Base-by-base conservation (phyloP, 2,888 invertebrate species). In the Lithosia quadra region DNA sequence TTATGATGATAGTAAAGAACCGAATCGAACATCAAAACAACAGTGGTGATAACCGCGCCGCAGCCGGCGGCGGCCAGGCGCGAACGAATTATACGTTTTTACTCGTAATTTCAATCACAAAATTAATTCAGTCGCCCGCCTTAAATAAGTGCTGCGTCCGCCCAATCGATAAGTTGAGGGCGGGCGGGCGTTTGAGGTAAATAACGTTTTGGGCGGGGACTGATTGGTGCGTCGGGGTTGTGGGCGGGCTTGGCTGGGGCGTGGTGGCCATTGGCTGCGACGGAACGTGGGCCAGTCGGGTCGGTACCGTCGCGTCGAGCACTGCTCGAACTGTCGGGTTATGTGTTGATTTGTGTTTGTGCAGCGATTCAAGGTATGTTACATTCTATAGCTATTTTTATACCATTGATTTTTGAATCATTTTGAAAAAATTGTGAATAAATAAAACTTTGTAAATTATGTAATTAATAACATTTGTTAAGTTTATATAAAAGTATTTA, bases 21-120 rank as follows among this genome's bases (percentile, higher is more conserved):
- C 68, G 75, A 79, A 83, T 71, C 76, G 74, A 81, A 79, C 80
- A 81, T 76, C 75, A 80, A 74, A 81, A 81, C 77, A 80, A 80
- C 84, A 80, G 73, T 76, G 75, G 80, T 84, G 81, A 77, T 85
- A 87, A 84, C 74, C 80, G 75, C 84, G 84, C 88, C 87, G 91
- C 91, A 92, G n/a, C 92, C 88, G 89, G 90, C 90, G 88, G 88
- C 85, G 88, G 79, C 82, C 83, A 77, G 83, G 88, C 89, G 88
- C 85, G 88, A 89, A 88, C 86, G 84, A 88, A 89, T 91, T 91
- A 90, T 88, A 84, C 87, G 85, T 86, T 89, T 87, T 88, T 88
- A 90, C 87, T 90, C 89, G 90, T 91, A 91, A 91, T 92, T 92
- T 90, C 92, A 93, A 94, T 95, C 94, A 94, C 93, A 93, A 93